Percentiles rank a stretch among this genome's conserved stretches.
phyloP scores from a whole-genome alignment of 2,888 invertebrate species.

The Pyrochroa serraticornis region DNA sequence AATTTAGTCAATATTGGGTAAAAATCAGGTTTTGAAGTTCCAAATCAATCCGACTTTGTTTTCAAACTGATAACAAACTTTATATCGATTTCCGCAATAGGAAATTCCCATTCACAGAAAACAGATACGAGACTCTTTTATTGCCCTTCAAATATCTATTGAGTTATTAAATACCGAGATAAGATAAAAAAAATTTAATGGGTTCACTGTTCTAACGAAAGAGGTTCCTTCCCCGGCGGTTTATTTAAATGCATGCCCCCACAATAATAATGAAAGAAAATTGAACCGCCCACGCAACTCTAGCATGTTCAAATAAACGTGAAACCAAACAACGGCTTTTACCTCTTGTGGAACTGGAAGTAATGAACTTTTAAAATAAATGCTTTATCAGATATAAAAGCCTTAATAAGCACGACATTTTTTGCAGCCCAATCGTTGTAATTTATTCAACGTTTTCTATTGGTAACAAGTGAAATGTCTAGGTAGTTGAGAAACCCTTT shows the following conservation, averaged over 20 bases:
- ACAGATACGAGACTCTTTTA: constrained; percentile 11
- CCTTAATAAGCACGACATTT: background rate
- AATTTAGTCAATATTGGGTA: too few species aligned
- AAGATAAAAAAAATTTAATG: constrained; percentile 18
- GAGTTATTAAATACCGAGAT: constrained; percentile 9
- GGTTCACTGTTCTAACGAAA: constrained; percentile 2
- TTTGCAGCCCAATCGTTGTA: too few species aligned
- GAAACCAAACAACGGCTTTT: too few species aligned
- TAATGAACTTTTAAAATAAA: too few species aligned
- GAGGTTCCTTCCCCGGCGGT: background rate
- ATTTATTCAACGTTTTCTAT: too few species aligned
- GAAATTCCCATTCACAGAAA: constrained; percentile 15
- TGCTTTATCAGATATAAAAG: too few species aligned
- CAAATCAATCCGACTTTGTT: background rate
- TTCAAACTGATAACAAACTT: constrained; percentile 1
- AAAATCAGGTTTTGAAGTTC: background rate
- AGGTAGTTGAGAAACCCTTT: too few species aligned
- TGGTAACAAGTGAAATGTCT: too few species aligned
- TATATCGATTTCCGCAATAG: constrained; percentile 7
- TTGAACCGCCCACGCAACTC: too few species aligned
- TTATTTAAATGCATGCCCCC: background rate
- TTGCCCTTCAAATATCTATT: constrained; percentile 17
- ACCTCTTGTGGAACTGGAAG: too few species aligned
- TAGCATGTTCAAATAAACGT: too few species aligned
- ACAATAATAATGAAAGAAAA: too few species aligned